These are phyloP conservation scores for Piaya cayana DNA, from an alignment of 2,113 vertebrate species.

Conservation along the genomic window DNA sequence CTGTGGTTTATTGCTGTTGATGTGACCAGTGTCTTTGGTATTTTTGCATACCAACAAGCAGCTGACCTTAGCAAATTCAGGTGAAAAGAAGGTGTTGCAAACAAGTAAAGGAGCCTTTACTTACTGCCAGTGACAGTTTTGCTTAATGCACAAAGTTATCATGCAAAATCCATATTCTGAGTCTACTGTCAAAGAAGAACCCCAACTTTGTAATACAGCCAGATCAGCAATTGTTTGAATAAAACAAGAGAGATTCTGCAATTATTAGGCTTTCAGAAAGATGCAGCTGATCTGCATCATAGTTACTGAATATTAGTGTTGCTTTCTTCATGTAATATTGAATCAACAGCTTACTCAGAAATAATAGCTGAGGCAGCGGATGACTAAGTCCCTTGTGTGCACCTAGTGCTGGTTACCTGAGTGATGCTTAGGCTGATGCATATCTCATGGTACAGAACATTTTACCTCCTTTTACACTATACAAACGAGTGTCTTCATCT, in stretches of 20 bases:
- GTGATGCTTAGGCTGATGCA: not conserved
- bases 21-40: not conserved
- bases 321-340: not conserved
- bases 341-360: slow-evolving; percentile 17
- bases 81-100: not conserved
- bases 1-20: not conserved
- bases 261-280: slow-evolving; percentile 6
- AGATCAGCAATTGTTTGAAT: not conserved
- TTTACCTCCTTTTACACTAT: not conserved
- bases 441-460: not conserved
- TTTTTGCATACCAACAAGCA: not conserved
- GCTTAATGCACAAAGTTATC: not conserved
- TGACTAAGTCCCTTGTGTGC: not conserved
- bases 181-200: not conserved
- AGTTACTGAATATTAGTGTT: slow-evolving; percentile 4
- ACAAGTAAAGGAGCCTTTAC: not conserved
- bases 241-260: not conserved
- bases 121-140: not conserved
- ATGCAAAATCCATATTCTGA: not conserved
- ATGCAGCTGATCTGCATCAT: not conserved
- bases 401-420: not conserved
- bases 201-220: not conserved
- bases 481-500: not conserved
- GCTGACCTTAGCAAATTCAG: not conserved
- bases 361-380: not conserved